Evolutionary conservation across 2,113 vertebrate genomes (phyloP).

Genomic region (Atherinomorus stipes): DNA sequence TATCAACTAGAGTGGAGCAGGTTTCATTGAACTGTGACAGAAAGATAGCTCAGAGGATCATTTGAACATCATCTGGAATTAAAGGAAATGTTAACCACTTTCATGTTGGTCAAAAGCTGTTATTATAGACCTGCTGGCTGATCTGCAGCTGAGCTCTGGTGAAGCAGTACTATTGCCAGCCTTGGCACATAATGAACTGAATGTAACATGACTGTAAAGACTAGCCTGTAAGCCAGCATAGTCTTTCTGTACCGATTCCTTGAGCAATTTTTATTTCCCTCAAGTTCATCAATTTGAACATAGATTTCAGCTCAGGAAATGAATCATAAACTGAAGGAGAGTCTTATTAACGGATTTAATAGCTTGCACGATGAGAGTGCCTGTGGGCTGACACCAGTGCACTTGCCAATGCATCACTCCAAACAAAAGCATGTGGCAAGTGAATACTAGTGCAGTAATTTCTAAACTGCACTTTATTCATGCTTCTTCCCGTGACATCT

Average conservation of each 20-base stretch:
- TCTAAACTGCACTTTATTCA: slow-evolving; percentile 6
- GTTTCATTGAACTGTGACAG: neutral
- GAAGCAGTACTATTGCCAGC: neutral
- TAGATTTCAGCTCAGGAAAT: slow-evolving; percentile 24
- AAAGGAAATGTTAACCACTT: slow-evolving; percentile 14
- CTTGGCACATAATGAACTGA: neutral
- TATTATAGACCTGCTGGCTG: neutral
- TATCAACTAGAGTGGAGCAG: neutral
- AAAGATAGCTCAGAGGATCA: neutral
- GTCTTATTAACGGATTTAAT: slow-evolving; percentile 39
- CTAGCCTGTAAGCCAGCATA: neutral
- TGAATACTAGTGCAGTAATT: slow-evolving; percentile 3
- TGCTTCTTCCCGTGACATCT: neutral
- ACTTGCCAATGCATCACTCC: slow-evolving; percentile 5
- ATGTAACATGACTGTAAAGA: slow-evolving; percentile 14
- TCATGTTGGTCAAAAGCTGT: slow-evolving; percentile 2
- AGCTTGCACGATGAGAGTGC: slow-evolving; percentile 14
- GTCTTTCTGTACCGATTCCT: neutral
- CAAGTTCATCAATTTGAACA: slow-evolving; percentile 2
- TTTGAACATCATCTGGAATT: neutral
- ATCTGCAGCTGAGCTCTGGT: neutral
- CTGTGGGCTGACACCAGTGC: slow-evolving; percentile 22
- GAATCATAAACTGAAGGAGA: slow-evolving; percentile 16
- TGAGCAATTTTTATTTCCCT: slow-evolving; percentile 9
- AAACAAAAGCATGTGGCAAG: slow-evolving; percentile 22